These are phyloP conservation scores for Benthosema pterotum DNA, from an alignment of 2,797 vertebrate genomes.

Conservation along the genomic window DNA sequence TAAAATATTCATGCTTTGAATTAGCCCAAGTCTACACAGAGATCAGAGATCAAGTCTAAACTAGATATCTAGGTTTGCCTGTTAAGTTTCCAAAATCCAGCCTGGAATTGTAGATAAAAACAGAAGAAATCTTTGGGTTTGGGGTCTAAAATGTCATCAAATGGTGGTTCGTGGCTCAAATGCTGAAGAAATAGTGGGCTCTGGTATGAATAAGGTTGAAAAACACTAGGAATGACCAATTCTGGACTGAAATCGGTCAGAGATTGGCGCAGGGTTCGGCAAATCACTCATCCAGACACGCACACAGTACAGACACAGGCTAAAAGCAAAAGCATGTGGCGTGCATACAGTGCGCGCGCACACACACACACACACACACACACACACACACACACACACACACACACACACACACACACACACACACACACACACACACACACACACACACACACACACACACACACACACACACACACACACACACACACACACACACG, in stretches of 20 bases:
- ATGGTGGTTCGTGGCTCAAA: too few relatives aligned
- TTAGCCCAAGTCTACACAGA: too few relatives aligned
- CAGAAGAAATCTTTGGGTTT: too few relatives aligned
- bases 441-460: not conserved
- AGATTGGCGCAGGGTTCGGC: not conserved
- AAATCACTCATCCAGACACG: not conserved
- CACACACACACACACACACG: not conserved
- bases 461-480: conserved; percentile 9
- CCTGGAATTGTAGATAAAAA: too few relatives aligned
- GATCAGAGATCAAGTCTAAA: too few relatives aligned
- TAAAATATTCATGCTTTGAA: too few relatives aligned
- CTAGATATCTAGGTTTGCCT: too few relatives aligned
- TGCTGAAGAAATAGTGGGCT: too few relatives aligned
- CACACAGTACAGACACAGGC: not conserved
- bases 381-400: not conserved
- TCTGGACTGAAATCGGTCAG: not conserved
- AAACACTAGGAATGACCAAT: not conserved
- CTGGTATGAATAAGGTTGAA: too few relatives aligned
- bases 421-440: conserved; percentile 1
- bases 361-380: not conserved
- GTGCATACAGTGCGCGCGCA: not conserved
- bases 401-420: not conserved
- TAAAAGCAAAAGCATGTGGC: not conserved
- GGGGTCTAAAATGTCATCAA: too few relatives aligned
- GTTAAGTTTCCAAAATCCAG: too few relatives aligned